Evolutionary conservation across 92 coral and sea anemone species (phyloP), one percentile per base, ranked within the genome.

Genomic region (Palythoa caribaeorum): DNA sequence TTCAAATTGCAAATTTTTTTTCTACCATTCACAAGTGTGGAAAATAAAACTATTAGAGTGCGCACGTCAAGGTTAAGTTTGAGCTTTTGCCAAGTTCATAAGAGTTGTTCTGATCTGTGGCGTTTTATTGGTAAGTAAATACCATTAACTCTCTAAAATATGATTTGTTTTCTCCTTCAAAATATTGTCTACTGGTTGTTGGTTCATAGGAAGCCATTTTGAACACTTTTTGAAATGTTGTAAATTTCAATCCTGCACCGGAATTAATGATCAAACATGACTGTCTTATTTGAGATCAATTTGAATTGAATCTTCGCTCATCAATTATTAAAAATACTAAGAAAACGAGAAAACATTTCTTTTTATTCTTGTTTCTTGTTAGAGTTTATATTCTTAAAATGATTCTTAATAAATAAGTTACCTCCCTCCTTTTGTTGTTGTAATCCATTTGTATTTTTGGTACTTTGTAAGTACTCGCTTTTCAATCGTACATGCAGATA

Each of bases 1-100:
- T 81, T 81, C 75, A 63, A 81, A 68, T 47, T 81, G 73, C 59
- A 37, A 80, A 44, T 65, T 66, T 40, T 37, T 79, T 38, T 10
- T 79, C 6, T 37, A 59, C 38, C 73, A 71, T 48, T 59, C 84
- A 14, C 55, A 62, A 62, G 70, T 7, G 44, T 79, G 38, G 73
- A 62, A 62, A 38, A 7, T 55, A 2, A 62, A 62, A 38, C 37
- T 79, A 16, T 40, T 54, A 21, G 62, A 48, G 62, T 68, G 76
- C 38, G 39, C 39, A 48, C 35, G 14, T 11, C 63, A 28, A 21
- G 76, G 20, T 54, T 37, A 35, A 44, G 9, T 81, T 71, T 44
- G 38, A 7, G 71, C 38, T 35, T 70, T 70, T 70, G 38, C 55
- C 86, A 66, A 81, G 86, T 81, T 81, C 75, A 63, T 80, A 63